Percentiles rank a stretch among this genome's conserved stretches.
Conservation (phyloP, 2,797 vertebrate genomes). For the Pantherophis vulpinus region DNA sequence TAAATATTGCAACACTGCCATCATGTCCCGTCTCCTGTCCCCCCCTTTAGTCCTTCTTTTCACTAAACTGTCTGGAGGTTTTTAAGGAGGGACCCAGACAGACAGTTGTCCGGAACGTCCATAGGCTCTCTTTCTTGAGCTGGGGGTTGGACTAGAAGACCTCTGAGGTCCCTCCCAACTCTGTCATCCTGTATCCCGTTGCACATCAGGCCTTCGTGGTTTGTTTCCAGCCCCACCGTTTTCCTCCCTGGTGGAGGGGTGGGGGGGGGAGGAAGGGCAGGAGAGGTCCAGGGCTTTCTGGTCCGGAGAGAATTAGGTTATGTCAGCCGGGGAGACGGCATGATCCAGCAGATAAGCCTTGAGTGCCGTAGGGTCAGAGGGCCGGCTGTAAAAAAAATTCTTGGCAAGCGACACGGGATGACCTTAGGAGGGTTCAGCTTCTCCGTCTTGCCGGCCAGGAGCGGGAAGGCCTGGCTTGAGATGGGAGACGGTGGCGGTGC, state of each 20-base stretch:
- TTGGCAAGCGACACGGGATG: neutral
- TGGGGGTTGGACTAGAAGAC: neutral
- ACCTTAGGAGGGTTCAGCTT: neutral
- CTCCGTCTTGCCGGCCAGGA: neutral
- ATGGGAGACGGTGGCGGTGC: neutral
- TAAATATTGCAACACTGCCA: no score
- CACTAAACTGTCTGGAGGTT: no score
- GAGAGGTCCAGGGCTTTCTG: slow-evolving; percentile 1
- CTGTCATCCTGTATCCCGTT: neutral
- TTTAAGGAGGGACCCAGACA: no score
- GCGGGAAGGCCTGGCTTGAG: neutral
- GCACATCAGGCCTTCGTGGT: rapidly evolving
- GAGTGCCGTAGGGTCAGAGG: neutral
- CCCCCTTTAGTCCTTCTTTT: no score
- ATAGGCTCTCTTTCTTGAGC: no score
- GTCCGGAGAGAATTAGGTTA: slow-evolving; percentile 50
- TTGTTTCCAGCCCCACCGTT: neutral
- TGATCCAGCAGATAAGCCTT: slow-evolving; percentile 22
- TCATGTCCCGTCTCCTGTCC: no score
- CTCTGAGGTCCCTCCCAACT: neutral
- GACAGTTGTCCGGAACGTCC: no score
- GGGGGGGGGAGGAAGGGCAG: no score
- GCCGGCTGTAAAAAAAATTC: neutral
- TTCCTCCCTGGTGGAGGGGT: neutral
- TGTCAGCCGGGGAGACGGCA: slow-evolving; percentile 40